These are phyloP conservation scores for Drosophila infuscata DNA, from an alignment of 2,888 invertebrate genomes.

Conservation along the genomic window DNA sequence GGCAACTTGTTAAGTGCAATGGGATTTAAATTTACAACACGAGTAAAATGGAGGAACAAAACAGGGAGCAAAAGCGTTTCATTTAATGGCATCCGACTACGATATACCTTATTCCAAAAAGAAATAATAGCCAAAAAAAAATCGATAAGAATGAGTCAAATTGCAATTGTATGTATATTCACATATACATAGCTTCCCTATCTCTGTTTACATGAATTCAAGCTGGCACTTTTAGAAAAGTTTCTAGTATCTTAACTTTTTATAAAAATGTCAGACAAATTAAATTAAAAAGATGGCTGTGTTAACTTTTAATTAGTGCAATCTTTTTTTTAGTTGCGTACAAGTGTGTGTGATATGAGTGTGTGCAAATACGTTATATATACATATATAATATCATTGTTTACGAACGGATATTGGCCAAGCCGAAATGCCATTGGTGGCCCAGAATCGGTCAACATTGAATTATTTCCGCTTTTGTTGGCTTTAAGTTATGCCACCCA, in stretches of 20 bases:
- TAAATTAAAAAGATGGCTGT: not conserved
- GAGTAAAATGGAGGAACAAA: constrained; percentile 7
- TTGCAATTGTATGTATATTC: not conserved
- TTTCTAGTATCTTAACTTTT: not conserved
- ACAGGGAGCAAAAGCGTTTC: not conserved
- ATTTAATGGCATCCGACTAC: not conserved
- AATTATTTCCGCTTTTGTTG: constrained; percentile 12
- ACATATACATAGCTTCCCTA: not conserved
- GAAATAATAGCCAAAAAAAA: not conserved
- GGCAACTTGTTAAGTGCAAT: constrained; percentile 45
- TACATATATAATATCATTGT: not conserved
- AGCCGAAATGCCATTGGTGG: not conserved
- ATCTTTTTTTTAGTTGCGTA: not conserved
- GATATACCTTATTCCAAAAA: not conserved
- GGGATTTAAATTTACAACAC: constrained; percentile 46
- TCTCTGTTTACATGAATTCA: not conserved
- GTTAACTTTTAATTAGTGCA: not conserved
- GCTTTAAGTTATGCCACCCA: constrained; percentile 30
- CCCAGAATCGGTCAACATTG: constrained; percentile 8
- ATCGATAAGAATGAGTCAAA: not conserved
- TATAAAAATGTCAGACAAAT: not conserved
- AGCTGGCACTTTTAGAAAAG: not conserved
- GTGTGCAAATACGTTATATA: not conserved
- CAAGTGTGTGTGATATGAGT: too few species aligned
- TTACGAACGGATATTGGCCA: not conserved